Evolutionary conservation across 2,797 vertebrate species (phyloP).

Genomic region (Eutrigla gurnardus): DNA sequence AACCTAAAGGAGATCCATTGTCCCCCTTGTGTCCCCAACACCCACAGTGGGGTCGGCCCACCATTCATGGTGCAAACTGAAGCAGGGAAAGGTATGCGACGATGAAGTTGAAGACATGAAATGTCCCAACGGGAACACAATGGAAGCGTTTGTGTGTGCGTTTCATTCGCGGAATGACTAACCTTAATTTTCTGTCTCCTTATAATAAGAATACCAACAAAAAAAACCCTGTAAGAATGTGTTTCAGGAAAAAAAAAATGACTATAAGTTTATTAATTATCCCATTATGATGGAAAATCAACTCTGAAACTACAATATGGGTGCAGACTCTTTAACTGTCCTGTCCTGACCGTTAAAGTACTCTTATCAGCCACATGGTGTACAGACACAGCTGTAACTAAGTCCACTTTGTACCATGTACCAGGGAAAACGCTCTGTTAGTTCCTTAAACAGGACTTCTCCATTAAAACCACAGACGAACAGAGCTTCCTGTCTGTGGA

Average conservation of each 20-base stretch:
- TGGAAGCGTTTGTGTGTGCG: slow-evolving; percentile 38
- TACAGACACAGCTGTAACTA: slow-evolving; percentile 8
- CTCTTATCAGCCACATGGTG: slow-evolving; percentile 49
- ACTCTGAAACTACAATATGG: neutral
- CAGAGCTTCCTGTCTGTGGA: slow-evolving; percentile 68
- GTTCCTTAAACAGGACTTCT: slow-evolving; percentile 43
- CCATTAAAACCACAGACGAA: slow-evolving; percentile 38
- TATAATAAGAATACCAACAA: slow-evolving; percentile 6
- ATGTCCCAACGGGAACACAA: slow-evolving; percentile 52
- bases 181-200: slow-evolving; percentile 30
- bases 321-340: slow-evolving; percentile 9
- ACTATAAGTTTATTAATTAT: neutral
- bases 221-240: neutral
- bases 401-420: slow-evolving; percentile 46
- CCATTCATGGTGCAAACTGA: slow-evolving; percentile 74
- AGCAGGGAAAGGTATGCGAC: slow-evolving; percentile 80
- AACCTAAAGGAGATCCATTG: slow-evolving; percentile 82
- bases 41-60: slow-evolving; percentile 70
- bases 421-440: slow-evolving; percentile 48
- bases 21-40: slow-evolving; percentile 77
- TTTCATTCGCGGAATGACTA: slow-evolving; percentile 14
- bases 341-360: neutral
- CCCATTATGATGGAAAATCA: neutral
- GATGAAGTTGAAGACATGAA: slow-evolving; percentile 74
- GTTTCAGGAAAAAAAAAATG: neutral